These are phyloP conservation scores for Amphibalanus amphitrite DNA, from an alignment of 1,140 invertebrate genomes.

Conservation along the genomic window DNA sequence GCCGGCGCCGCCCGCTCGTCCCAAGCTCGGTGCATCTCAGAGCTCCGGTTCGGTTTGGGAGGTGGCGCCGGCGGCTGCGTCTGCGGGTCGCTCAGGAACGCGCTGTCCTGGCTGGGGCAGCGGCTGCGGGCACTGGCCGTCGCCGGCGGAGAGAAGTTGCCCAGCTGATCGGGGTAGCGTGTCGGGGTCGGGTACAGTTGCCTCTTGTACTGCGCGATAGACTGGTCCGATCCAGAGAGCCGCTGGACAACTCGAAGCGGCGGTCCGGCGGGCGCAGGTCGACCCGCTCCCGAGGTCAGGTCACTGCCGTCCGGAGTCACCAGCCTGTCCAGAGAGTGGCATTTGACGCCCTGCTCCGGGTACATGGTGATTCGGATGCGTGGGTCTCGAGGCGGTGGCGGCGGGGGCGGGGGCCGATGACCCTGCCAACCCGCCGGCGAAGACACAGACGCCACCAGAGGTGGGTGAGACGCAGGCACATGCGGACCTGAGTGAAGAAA, in stretches of 20 bases:
- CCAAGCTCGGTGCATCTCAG: background rate
- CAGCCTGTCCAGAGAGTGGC: background rate
- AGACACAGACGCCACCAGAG: background rate
- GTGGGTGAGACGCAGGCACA: too few species aligned
- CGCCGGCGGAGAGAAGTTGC: background rate
- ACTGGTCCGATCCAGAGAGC: background rate
- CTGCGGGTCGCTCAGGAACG: background rate
- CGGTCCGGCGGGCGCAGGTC: background rate
- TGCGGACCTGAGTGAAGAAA: background rate
- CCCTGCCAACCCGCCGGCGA: too few species aligned
- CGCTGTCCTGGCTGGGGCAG: background rate
- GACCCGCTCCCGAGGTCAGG: background rate
- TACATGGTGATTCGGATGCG: background rate
- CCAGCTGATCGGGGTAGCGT: background rate
- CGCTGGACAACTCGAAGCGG: background rate
- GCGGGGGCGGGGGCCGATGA: too few species aligned
- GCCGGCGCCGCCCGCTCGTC: background rate
- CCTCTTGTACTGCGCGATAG: background rate
- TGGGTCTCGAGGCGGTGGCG: background rate
- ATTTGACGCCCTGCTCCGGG: background rate
- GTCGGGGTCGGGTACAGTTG: background rate
- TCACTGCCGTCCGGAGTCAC: background rate
- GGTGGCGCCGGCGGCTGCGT: background rate
- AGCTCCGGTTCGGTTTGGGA: background rate
- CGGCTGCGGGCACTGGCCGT: background rate